Evolutionary conservation across 2,888 invertebrate genomes (phyloP).

Genomic region (Sinodicranocentrus sp.): DNA sequence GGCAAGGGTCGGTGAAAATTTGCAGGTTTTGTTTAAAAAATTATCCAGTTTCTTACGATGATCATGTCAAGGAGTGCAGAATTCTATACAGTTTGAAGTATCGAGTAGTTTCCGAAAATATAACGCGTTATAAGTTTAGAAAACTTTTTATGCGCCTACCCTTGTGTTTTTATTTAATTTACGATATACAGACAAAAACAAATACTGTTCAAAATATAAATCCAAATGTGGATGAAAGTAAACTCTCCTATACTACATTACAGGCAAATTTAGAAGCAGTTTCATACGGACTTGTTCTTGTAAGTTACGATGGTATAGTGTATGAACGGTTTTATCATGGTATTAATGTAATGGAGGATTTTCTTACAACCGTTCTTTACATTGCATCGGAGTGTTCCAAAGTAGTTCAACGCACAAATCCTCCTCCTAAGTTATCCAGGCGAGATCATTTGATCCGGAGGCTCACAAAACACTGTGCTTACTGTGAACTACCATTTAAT

Average conservation of each 20-base stretch:
- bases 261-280: neutral
- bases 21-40: neutral
- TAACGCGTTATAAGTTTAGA: neutral
- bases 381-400: neutral
- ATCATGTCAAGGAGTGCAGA: neutral
- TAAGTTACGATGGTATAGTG: neutral
- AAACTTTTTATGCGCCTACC: neutral
- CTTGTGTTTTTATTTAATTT: neutral
- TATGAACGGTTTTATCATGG: neutral
- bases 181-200: neutral
- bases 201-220: no score
- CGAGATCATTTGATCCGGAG: neutral
- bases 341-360: neutral
- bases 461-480: neutral
- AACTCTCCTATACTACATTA: neutral
- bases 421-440: neutral
- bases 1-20: neutral
- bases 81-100: neutral
- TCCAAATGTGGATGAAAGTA: no score
- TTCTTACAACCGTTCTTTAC: neutral
- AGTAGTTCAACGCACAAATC: neutral
- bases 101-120: neutral
- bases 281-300: neutral
- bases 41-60: neutral
- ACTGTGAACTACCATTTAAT: neutral